Percentiles rank a stretch among this genome's conserved stretches.
phyloP scores from a whole-genome alignment of 2,888 invertebrate species.

The Aspidapion aeneum region DNA sequence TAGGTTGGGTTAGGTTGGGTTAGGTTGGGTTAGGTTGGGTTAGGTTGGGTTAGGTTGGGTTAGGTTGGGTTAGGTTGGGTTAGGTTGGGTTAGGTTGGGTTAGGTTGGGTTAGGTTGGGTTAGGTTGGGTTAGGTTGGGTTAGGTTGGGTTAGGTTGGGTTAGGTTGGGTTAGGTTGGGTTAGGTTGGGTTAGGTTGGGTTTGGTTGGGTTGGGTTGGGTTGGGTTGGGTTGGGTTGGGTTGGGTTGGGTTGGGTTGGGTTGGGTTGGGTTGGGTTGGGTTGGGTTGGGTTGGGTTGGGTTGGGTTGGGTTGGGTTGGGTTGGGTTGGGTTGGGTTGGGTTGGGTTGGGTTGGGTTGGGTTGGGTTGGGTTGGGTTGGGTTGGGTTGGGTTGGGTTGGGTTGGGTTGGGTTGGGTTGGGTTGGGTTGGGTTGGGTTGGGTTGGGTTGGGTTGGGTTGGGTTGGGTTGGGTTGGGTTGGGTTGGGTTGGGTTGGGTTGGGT shows the following conservation, averaged over 20 bases:
- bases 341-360: slow-evolving; percentile 5
- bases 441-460: slow-evolving; percentile 43
- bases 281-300: background rate
- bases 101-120: too few species aligned
- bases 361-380: slow-evolving; percentile 21
- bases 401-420: slow-evolving; percentile 4
- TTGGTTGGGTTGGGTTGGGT: too few species aligned
- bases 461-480: slow-evolving; percentile 37
- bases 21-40: too few species aligned
- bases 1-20: too few species aligned
- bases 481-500: slow-evolving; percentile 4
- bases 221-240: slow-evolving; percentile 23
- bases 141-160: background rate
- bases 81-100: too few species aligned
- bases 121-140: background rate
- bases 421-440: slow-evolving; percentile 4
- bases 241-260: background rate
- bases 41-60: too few species aligned
- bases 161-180: slow-evolving; percentile 44
- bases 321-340: slow-evolving; percentile 11
- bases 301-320: slow-evolving; percentile 8
- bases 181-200: too few species aligned
- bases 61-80: too few species aligned
- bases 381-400: slow-evolving; percentile 3
- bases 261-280: slow-evolving; percentile 4